Conservation (phyloP, 2,888 invertebrate species). For the Chloromyia formosa region DNA sequence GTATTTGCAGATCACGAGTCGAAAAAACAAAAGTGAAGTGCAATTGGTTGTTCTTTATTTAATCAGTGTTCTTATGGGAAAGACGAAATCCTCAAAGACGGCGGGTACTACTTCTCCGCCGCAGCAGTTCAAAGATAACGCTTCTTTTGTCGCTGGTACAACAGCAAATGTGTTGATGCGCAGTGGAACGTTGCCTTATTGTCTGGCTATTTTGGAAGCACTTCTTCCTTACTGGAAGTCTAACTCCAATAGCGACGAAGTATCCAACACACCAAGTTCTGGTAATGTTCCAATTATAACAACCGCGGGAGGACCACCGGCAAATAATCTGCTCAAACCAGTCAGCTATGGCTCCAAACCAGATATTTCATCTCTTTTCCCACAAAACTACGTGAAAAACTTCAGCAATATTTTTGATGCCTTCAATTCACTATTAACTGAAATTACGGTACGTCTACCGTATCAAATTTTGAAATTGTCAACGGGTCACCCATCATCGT, state of each 20-base stretch:
- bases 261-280: slow-evolving; percentile 57
- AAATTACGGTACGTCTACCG: slow-evolving; percentile 91
- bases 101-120: slow-evolving; percentile 62
- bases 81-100: slow-evolving; percentile 61
- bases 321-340: slow-evolving; percentile 77
- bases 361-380: slow-evolving; percentile 96
- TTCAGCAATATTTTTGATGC: slow-evolving; percentile 92
- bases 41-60: slow-evolving; percentile 88
- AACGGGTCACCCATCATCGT: slow-evolving; percentile 61
- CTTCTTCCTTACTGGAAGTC: slow-evolving; percentile 81
- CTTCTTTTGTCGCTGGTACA: slow-evolving; percentile 68
- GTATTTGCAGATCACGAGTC: slow-evolving; percentile 60
- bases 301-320: slow-evolving; percentile 68
- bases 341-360: slow-evolving; percentile 83
- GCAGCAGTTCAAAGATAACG: slow-evolving; percentile 65
- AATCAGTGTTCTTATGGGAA: slow-evolving; percentile 72
- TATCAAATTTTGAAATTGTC: slow-evolving; percentile 78
- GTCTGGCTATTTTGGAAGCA: slow-evolving; percentile 74
- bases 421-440: slow-evolving; percentile 92
- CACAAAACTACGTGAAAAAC: slow-evolving; percentile 91
- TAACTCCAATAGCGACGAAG: slow-evolving; percentile 66
- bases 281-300: slow-evolving; percentile 44
- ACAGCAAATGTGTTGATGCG: slow-evolving; percentile 76
- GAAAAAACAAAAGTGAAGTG: slow-evolving; percentile 82
- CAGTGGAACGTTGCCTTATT: slow-evolving; percentile 77